These are phyloP conservation scores for Chloroceryle amazona DNA, from an alignment of 2,797 vertebrate species.

Conservation along the genomic window DNA sequence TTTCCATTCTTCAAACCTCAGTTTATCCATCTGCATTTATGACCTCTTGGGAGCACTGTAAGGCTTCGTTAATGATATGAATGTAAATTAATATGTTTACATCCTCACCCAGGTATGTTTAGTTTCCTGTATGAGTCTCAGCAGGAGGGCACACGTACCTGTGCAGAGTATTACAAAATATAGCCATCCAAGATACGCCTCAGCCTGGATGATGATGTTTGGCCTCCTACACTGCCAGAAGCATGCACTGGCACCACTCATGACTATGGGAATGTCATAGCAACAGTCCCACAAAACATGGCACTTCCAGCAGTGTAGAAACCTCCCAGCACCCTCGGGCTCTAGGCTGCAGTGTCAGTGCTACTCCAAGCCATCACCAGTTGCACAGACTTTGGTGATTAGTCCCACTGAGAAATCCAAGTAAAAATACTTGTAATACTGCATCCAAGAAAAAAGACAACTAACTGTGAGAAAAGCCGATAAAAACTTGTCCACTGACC, in stretches of 20 bases:
- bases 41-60: background rate
- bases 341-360: background rate
- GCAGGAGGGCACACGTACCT: background rate
- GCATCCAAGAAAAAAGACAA: background rate
- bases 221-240: background rate
- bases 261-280: background rate
- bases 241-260: background rate
- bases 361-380: background rate
- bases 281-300: background rate
- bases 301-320: background rate
- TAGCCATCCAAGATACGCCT: background rate
- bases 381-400: background rate
- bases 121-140: background rate
- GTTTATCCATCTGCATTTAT: background rate
- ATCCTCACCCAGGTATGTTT: background rate
- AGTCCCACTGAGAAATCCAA: background rate
- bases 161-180: background rate
- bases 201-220: background rate
- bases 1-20: background rate
- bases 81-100: background rate
- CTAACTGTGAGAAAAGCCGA: background rate
- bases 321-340: background rate
- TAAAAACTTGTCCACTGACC: slow-evolving; percentile 42
- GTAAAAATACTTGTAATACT: background rate
- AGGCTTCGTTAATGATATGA: background rate